These are phyloP conservation scores for Caenorhabditis brenneri DNA, from an alignment of 1,140 invertebrate genomes.

Conservation along the genomic window DNA sequence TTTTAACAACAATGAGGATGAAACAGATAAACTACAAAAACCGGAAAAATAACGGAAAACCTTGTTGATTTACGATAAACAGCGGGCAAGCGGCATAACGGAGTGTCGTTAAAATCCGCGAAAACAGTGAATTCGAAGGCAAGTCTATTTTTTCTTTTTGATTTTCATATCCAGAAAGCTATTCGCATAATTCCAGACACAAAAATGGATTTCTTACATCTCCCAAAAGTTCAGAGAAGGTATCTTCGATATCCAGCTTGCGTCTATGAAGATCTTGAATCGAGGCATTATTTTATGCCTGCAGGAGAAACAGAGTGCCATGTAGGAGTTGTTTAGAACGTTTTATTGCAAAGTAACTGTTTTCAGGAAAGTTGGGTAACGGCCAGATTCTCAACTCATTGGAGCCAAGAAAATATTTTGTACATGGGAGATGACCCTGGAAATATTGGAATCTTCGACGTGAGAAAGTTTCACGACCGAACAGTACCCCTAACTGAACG, in stretches of 20 bases:
- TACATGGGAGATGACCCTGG: slow-evolving; percentile 25
- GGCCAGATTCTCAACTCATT: slow-evolving; percentile 2
- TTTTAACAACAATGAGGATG: no score
- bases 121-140: background rate
- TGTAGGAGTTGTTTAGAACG: background rate
- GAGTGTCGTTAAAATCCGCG: slow-evolving; percentile 5
- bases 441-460: slow-evolving; percentile 21
- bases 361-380: slow-evolving; percentile 3
- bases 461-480: slow-evolving; percentile 15
- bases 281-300: slow-evolving; percentile 11
- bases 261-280: background rate
- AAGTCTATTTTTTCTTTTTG: background rate
- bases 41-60: background rate
- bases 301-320: slow-evolving; percentile 4
- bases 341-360: background rate
- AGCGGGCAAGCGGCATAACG: background rate
- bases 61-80: slow-evolving; percentile 16
- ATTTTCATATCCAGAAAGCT: background rate
- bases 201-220: background rate
- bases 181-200: background rate
- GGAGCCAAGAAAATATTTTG: slow-evolving; percentile 17
- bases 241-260: background rate
- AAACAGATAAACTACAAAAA: background rate
- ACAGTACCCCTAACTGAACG: background rate
- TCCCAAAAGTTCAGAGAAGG: background rate